These are phyloP conservation scores for Echinops telfairi DNA, from an alignment of 2,113 vertebrate genomes.

Conservation along the genomic window DNA sequence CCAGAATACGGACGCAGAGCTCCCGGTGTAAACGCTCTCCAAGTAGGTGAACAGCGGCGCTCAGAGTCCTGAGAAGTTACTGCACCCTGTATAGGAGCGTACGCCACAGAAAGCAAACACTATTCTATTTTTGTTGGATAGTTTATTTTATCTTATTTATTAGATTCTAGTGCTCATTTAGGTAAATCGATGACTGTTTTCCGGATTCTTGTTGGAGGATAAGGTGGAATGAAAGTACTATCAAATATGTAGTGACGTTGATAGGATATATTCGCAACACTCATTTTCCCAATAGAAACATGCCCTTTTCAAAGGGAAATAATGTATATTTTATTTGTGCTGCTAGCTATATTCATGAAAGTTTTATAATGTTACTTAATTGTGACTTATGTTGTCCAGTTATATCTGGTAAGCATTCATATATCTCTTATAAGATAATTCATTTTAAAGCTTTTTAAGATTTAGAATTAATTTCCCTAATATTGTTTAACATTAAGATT, in stretches of 20 bases:
- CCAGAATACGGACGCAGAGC: slow-evolving; percentile 26
- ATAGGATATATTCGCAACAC: slow-evolving; percentile 33
- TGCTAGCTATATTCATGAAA: slow-evolving; percentile 30
- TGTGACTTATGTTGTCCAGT: slow-evolving; percentile 12
- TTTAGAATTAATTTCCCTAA: slow-evolving; percentile 43
- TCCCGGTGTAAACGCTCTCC: neutral
- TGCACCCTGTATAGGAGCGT: slow-evolving; percentile 62
- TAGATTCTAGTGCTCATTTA: neutral
- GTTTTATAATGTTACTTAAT: slow-evolving; percentile 42
- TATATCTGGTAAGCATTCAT: slow-evolving; percentile 21
- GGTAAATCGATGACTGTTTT: neutral
- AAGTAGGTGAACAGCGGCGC: slow-evolving; percentile 82
- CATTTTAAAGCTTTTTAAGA: slow-evolving; percentile 38
- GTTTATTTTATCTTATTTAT: slow-evolving; percentile 44
- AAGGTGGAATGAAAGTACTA: slow-evolving; percentile 22
- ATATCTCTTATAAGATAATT: slow-evolving; percentile 17
- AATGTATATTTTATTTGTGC: slow-evolving; percentile 32
- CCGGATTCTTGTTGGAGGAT: slow-evolving; percentile 35
- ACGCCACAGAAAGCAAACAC: neutral
- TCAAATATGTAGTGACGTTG: slow-evolving; percentile 14
- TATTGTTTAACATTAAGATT: slow-evolving; percentile 25
- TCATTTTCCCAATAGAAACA: slow-evolving; percentile 36
- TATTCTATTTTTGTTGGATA: neutral
- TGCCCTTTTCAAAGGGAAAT: slow-evolving; percentile 18
- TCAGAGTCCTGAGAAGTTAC: slow-evolving; percentile 80